Percentiles rank a stretch among this genome's conserved stretches.
These are phyloP conservation scores for Ardeotis arabs DNA, from an alignment of 2,113 vertebrate genomes.

Conservation along the genomic window DNA sequence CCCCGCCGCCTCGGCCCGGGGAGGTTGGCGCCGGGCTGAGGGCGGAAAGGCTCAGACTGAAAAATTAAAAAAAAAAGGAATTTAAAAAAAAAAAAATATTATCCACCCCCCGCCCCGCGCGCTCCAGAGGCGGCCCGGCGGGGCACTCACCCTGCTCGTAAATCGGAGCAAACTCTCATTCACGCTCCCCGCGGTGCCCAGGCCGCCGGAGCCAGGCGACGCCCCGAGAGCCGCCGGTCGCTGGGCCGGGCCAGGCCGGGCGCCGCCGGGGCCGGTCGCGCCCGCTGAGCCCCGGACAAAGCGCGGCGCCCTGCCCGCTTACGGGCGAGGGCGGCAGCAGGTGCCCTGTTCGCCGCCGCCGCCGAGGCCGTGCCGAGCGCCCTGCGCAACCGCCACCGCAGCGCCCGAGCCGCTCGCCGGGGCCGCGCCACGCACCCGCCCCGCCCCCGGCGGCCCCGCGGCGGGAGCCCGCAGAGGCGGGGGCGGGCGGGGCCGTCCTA, in stretches of 20 bases:
- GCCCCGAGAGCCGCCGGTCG: no score
- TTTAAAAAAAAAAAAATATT: no score
- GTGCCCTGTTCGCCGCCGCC: neutral
- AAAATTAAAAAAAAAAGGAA: no score
- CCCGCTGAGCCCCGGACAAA: neutral
- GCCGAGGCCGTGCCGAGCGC: neutral
- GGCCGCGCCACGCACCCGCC: neutral
- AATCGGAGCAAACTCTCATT: conserved; percentile 63
- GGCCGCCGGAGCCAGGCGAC: no score
- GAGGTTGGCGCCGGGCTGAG: neutral
- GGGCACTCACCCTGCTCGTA: conserved; percentile 52
- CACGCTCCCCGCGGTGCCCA: conserved; percentile 3
- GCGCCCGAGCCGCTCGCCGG: no score
- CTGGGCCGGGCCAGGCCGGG: no score
- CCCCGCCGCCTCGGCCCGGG: neutral
- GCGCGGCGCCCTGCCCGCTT: neutral
- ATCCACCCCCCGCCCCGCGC: neutral
- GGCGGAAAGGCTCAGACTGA: neutral
- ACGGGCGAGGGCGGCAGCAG: neutral
- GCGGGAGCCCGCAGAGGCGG: neutral
- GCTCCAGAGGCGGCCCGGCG: neutral
- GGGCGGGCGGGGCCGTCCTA: neutral
- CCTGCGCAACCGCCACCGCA: neutral
- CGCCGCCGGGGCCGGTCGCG: neutral
- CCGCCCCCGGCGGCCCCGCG: neutral